A percentile compares a stretch with the other conserved stretches of the same genome.
These are phyloP conservation scores for Cervus canadensis DNA, from an alignment of 2,113 vertebrate genomes.

Conservation along the genomic window DNA sequence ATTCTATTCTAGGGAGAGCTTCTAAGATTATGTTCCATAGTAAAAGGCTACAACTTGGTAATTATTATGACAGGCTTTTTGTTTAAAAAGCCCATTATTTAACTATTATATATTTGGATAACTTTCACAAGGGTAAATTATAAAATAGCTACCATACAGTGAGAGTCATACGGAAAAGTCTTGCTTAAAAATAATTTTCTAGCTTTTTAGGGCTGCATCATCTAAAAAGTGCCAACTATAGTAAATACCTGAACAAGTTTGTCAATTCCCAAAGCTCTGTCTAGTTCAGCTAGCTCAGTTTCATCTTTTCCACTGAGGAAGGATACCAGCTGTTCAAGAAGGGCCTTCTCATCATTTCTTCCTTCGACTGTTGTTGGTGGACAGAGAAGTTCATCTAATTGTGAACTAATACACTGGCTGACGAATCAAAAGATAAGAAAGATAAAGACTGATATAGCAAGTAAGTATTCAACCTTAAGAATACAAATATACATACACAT, in stretches of 20 bases:
- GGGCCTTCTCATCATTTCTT: constrained; percentile 93
- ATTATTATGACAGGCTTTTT: background rate
- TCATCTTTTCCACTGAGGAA: constrained; percentile 98
- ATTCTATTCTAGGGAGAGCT: background rate
- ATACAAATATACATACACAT: background rate
- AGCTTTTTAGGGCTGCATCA: background rate
- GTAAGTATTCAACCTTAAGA: background rate
- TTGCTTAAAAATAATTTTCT: background rate
- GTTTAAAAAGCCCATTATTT: background rate
- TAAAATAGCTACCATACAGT: background rate
- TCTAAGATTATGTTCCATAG: background rate
- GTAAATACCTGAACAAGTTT: constrained; percentile 92
- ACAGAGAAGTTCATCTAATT: constrained; percentile 92
- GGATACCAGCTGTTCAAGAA: constrained; percentile 93
- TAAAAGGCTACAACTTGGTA: background rate
- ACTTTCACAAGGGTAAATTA: constrained; percentile 11
- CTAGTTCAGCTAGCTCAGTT: constrained; percentile 92
- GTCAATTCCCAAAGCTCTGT: constrained; percentile 94
- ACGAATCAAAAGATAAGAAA: constrained; percentile 11
- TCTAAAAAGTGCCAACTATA: background rate
- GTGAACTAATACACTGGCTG: constrained; percentile 91
- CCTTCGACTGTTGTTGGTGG: constrained; percentile 92
- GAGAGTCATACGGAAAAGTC: background rate
- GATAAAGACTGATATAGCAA: constrained; percentile 3
- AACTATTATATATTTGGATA: constrained; percentile 29